Evolutionary conservation across 2,113 vertebrate species (phyloP).

Genomic region (Sus scrofa): DNA sequence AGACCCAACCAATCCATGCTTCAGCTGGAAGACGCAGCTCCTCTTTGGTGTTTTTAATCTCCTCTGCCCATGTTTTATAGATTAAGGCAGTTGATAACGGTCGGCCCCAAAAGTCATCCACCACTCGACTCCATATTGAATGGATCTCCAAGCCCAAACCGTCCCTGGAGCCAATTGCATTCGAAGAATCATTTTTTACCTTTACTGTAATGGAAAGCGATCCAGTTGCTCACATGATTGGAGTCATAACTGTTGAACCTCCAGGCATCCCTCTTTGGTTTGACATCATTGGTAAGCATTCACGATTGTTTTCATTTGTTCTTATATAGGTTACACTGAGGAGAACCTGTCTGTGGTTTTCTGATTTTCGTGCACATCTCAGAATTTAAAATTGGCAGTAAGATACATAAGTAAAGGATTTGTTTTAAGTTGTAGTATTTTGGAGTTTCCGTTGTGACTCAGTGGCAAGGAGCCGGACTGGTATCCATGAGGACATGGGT

Average conservation of each 20-base stretch:
- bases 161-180: constrained; percentile 89
- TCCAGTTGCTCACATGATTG: constrained; percentile 98
- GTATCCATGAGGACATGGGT: no score
- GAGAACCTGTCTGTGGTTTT: not conserved
- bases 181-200: constrained; percentile 94
- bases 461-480: no score
- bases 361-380: not conserved
- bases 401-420: not conserved
- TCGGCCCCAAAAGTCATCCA: constrained; percentile 96
- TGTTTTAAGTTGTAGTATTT: not conserved
- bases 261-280: constrained; percentile 95
- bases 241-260: constrained; percentile 94
- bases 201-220: constrained; percentile 99
- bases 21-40: not conserved
- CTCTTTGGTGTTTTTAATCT: not conserved
- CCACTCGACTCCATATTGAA: constrained; percentile 96
- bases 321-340: not conserved
- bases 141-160: constrained; percentile 95
- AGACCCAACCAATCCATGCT: not conserved
- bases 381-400: not conserved
- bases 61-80: constrained; percentile 83
- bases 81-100: constrained; percentile 99
- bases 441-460: no score
- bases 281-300: constrained; percentile 95
- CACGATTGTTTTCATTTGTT: not conserved